phyloP scores from a whole-genome alignment of 2,888 invertebrate species.

The Rhagonycha lutea region DNA sequence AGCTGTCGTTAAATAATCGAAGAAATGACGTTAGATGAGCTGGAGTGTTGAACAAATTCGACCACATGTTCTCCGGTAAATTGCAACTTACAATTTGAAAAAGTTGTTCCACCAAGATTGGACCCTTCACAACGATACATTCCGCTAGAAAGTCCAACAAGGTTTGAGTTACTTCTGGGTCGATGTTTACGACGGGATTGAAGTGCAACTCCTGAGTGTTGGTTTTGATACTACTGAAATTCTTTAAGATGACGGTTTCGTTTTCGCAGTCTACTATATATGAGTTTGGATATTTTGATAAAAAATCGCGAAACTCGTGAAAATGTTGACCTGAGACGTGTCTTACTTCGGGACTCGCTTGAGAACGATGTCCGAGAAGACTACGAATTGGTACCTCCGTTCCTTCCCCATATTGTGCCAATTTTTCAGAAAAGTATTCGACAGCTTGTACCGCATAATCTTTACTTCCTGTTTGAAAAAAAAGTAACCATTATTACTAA shows the following conservation, averaged over 20 bases:
- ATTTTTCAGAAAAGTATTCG: slow-evolving; percentile 94
- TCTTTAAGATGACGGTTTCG: slow-evolving; percentile 74
- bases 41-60: slow-evolving; percentile 87
- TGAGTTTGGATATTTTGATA: slow-evolving; percentile 80
- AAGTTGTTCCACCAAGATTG: slow-evolving; percentile 84
- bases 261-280: slow-evolving; percentile 86
- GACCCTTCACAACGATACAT: slow-evolving; percentile 74
- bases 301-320: slow-evolving; percentile 88
- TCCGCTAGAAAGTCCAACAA: slow-evolving; percentile 81
- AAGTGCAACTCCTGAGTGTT: slow-evolving; percentile 71
- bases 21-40: slow-evolving; percentile 89
- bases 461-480: slow-evolving; percentile 67
- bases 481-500: neutral
- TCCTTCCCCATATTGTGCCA: slow-evolving; percentile 92
- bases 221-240: slow-evolving; percentile 51
- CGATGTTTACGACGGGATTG: slow-evolving; percentile 77
- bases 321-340: slow-evolving; percentile 94
- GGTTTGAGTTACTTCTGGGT: slow-evolving; percentile 81
- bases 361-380: slow-evolving; percentile 93
- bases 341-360: slow-evolving; percentile 95
- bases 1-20: slow-evolving; percentile 91
- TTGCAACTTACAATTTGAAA: slow-evolving; percentile 78
- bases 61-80: slow-evolving; percentile 61
- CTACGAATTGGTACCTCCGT: slow-evolving; percentile 97
- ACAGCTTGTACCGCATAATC: slow-evolving; percentile 96